Base-by-base conservation (phyloP, 2,888 invertebrate genomes). In the Smittia sp. region DNA sequence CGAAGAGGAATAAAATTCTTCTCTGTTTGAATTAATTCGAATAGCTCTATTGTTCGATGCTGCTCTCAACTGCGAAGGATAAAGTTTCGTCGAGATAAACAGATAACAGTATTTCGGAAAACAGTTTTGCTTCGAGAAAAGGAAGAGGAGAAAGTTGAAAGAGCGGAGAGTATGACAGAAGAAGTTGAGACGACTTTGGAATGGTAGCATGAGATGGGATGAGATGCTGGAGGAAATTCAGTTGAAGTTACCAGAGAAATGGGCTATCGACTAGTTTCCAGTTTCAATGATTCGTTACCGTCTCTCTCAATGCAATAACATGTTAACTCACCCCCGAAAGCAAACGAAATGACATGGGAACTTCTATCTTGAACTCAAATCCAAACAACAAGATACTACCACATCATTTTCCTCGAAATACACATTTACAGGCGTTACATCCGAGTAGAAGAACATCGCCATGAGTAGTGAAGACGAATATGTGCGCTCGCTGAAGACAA, bases 371-470 rank as follows among this genome's bases (percentile, higher is more conserved):
- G 46, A 15, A 46, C 46, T 46, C n/a, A 15, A 46, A 46, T 46
- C 46, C 46, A 46, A 32, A 46, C 46, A 46, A 46, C 46, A 46
- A 46, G 46, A 15, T n/a, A 46, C n/a, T 46, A 46, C 46, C 46
- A 46, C 46, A 46, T 46, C 9, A 46, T 46, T 46, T n/a, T 46
- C 15, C 15, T 46, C 46, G 15, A 46, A 46, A 3, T 32, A n/a
- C 32, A 32, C 32, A 32, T 32, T 32, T 32, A 9, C 32, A 11
- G 46, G 4, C 46, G 13, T 11, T 46, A 46, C 46, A 15, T 6
- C 46, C 2, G 46, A 32, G 32, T 9, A 6, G 32, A 32, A 6
- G 46, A 46, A 11, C 46, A 11, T 39, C 39, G 13, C 13, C 39
- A 39, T 13, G 39, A 39, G 39, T n/a, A 32, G 9, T n/a, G 46